These are phyloP conservation scores for Micromussa lordhowensis DNA, from an alignment of 92 coral and sea anemone species.

Conservation along the genomic window DNA sequence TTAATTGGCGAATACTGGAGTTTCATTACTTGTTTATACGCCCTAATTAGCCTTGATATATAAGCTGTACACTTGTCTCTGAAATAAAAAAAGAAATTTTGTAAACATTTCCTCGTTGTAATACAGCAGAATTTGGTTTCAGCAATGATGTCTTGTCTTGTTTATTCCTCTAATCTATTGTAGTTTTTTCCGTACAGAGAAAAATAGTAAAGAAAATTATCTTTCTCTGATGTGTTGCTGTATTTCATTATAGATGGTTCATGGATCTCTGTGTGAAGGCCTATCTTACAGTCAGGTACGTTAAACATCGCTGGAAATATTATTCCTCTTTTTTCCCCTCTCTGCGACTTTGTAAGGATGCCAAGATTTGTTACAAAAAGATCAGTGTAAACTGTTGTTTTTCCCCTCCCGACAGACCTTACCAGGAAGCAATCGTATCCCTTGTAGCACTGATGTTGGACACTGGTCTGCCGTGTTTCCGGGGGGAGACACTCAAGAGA, in stretches of 20 bases:
- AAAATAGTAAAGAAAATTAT: too few relatives aligned
- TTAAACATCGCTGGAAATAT: neutral
- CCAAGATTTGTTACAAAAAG: neutral
- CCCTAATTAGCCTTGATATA: too few relatives aligned
- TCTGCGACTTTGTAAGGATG: neutral
- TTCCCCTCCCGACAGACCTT: slow-evolving; percentile 73
- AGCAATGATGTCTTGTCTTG: too few relatives aligned
- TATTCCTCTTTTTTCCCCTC: neutral
- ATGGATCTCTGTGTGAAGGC: slow-evolving; percentile 97
- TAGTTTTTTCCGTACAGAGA: too few relatives aligned
- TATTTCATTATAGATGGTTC: slow-evolving; percentile 78
- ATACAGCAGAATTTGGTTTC: too few relatives aligned
- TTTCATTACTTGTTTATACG: too few relatives aligned
- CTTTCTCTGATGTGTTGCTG: too few relatives aligned
- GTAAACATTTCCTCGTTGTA: too few relatives aligned
- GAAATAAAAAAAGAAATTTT: too few relatives aligned
- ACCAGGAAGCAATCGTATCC: slow-evolving; percentile 97
- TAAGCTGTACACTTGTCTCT: too few relatives aligned
- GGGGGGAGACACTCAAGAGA: slow-evolving; percentile 97
- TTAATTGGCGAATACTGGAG: too few relatives aligned
- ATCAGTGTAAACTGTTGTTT: neutral
- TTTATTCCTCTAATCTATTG: too few relatives aligned
- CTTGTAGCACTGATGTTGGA: slow-evolving; percentile 98
- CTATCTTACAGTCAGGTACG: slow-evolving; percentile 92
- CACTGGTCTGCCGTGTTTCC: slow-evolving; percentile 98